Evolutionary conservation across 1,140 invertebrate species (phyloP).

Genomic region (Bombus ignitus): DNA sequence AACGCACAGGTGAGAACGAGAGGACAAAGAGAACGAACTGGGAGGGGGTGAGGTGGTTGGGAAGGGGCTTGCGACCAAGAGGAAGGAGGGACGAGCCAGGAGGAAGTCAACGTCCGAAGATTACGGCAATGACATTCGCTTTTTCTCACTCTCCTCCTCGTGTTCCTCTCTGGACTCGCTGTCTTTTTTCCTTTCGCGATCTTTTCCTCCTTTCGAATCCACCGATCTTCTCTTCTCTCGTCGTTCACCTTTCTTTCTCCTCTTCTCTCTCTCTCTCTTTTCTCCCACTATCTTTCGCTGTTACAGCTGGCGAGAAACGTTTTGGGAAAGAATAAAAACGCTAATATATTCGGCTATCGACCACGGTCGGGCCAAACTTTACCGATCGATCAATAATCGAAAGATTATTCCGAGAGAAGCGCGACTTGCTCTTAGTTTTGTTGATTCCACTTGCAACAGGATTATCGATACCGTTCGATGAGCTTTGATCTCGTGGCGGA

Average conservation of each 20-base stretch:
- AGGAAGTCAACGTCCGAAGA: constrained; percentile 83
- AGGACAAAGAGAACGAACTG: constrained; percentile 24
- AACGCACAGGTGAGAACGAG: constrained; percentile 44
- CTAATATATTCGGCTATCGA: background rate
- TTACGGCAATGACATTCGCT: constrained; percentile 84
- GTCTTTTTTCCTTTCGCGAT: constrained; percentile 58
- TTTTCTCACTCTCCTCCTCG: constrained; percentile 80
- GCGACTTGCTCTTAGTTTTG: background rate
- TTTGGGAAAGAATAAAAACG: too few relatives aligned
- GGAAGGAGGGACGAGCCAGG: constrained; percentile 73
- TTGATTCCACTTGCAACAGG: background rate
- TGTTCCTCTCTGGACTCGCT: constrained; percentile 66
- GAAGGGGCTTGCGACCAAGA: constrained; percentile 66
- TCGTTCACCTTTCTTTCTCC: constrained; percentile 25
- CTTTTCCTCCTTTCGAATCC: constrained; percentile 43
- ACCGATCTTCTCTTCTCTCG: background rate
- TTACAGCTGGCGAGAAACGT: constrained; percentile 46
- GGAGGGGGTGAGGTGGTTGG: constrained; percentile 9
- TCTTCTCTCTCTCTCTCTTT: background rate
- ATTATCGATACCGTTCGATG: too few relatives aligned
- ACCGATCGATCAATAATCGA: background rate
- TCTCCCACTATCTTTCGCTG: background rate
- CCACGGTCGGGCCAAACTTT: background rate
- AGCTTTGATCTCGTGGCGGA: background rate
- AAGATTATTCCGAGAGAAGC: too few relatives aligned